Base-by-base conservation (phyloP, 1,140 invertebrate species). In the Babylonia areolata region DNA sequence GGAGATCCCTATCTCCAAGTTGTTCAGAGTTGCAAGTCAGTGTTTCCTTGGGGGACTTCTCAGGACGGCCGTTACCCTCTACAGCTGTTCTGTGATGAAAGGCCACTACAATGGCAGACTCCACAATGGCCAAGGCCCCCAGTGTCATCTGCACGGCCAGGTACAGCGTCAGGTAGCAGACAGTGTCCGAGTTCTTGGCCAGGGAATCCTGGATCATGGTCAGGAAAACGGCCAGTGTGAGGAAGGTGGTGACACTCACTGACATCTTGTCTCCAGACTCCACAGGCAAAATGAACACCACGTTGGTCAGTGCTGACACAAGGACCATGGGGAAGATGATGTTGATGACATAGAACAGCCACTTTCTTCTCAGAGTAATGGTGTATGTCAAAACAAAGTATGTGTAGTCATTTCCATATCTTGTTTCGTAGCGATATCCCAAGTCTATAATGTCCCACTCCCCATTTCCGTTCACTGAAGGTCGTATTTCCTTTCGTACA, bases 241-340 rank as follows among this genome's bases (percentile, higher is more conserved):
- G 79, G 54, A 89, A 87, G 40, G 87, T 86, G 9, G 88, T 81
- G 39, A 89, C 83, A 1, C 81, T 77, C 23, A 87, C 81, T 5
- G 81, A 83, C 40, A 88, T 86, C 46, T 89, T 89, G 51, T 89
- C 88, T 28, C 88, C 88, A n/a, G 54, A 84, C 28, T 87, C 82
- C n/a, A 89, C 85, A 15, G 88, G 88, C 28, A 89, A 20, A 12
- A 85, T 28, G 82, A 86, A 89, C 33, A 87, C 87, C n/a, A 86
- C 80, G 35, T 81, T 40, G 69, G 75, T 85, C 3, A 89, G 85
- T 28, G 86, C 9, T 1, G 88, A 87, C 23, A 89, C 79, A n/a
- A 86, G 31, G 1, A 86, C 23, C 3, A 86, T 40, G 31, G 88
- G 88, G 28, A 89, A 58, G 20, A 89, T 42, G 20, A 89, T 58